These are phyloP conservation scores for Xylocopa sonorina DNA, from an alignment of 1,140 invertebrate genomes.

Conservation along the genomic window DNA sequence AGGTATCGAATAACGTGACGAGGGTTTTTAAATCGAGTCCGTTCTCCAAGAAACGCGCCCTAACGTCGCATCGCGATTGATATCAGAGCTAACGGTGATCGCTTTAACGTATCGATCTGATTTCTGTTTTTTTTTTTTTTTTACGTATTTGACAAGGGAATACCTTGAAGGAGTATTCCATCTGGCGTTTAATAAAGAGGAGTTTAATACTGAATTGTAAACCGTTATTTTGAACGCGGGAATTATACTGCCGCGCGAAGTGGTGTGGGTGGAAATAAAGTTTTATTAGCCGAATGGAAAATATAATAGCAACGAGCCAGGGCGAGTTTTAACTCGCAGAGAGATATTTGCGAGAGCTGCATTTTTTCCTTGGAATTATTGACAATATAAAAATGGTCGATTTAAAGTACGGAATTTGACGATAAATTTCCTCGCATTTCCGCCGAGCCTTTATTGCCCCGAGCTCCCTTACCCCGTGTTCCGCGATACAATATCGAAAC, in stretches of 20 bases:
- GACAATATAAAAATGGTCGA: conserved; percentile 3
- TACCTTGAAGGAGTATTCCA: no score
- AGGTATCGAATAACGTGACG: conserved; percentile 75
- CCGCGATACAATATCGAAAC: background rate
- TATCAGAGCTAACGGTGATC: conserved; percentile 12
- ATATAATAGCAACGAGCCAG: no score
- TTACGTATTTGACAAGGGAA: no score
- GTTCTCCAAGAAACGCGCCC: no score
- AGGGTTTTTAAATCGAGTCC: conserved; percentile 62
- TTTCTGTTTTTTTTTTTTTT: background rate
- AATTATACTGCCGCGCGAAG: no score
- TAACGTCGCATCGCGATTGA: no score
- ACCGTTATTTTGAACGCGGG: no score
- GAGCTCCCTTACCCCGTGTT: no score
- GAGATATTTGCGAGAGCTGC: background rate
- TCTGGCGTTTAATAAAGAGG: background rate
- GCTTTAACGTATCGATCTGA: conserved; percentile 1
- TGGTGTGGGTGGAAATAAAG: background rate
- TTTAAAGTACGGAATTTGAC: background rate
- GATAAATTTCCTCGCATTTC: background rate
- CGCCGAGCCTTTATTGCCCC: background rate
- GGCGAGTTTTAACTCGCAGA: background rate
- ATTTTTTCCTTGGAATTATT: background rate
- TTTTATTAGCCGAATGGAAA: background rate
- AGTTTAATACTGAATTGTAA: no score